Base-by-base conservation (phyloP, 1,140 invertebrate species). In the Muscidifurax raptorellus region DNA sequence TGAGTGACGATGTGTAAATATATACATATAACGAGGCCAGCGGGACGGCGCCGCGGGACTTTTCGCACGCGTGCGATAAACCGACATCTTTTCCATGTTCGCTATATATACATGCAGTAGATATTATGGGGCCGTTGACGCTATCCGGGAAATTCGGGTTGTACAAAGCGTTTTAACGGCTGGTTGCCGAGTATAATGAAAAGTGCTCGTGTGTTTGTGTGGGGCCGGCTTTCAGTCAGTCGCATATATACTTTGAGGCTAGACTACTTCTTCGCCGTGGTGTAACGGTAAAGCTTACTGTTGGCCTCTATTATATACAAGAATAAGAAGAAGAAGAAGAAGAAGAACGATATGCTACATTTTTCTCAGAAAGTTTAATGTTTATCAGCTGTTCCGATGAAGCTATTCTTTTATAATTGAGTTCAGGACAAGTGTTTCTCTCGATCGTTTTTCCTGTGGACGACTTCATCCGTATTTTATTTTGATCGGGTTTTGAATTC, bases 81-180 rank as follows among this genome's bases (percentile, higher is more conserved):
- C 52, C 44, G 75, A 77, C 52, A 52, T 40, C 44, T 28, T 52
- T 77, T 52, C 44, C 4, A 52, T 77, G 40, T 77, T 77, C 44
- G 44, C 27, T 13, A 15, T 28, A 28, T n/a, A 18, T n/a, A 66
- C 64, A 40, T 10, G 36, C 36, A 40, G 47, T 1, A 27, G 27
- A 30, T 28, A 69, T 15, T 69, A 27, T 7, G 67, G 25, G 10
- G 2, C 3, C 28, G 9, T n/a, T 66, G 18, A 66, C 64, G 18
- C 25, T 22, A 6, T 69, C 7, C 25, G 25, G n/a, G 25, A 27
- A 69, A 71, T 71, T 22, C 18, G 52, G 52, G 5, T 6, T 59
- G 52, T 22, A 6, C 22, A 22, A 22, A 59, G 52, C 52, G 13
- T 18, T 52, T 52, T 52, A 52, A 52, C 18, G 47, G 47, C 18